These are phyloP conservation scores for Diuraphis noxia DNA, from an alignment of 1,140 invertebrate genomes.

Conservation along the genomic window DNA sequence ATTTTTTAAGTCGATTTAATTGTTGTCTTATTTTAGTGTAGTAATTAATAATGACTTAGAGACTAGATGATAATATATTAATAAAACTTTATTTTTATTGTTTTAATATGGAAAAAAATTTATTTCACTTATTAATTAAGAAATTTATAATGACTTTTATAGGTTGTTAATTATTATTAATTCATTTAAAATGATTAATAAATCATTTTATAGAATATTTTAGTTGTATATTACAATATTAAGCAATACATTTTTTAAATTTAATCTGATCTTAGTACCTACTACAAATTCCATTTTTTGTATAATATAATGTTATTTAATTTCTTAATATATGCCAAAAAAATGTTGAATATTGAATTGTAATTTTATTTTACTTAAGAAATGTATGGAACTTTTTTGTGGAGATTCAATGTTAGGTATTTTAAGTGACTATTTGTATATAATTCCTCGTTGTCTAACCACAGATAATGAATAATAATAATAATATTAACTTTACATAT, in stretches of 20 bases:
- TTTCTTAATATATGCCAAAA: not conserved
- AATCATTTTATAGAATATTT: not conserved
- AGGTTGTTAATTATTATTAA: not conserved
- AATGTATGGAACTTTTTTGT: not conserved
- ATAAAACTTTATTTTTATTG: not conserved
- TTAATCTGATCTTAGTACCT: not conserved
- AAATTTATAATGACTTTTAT: not conserved
- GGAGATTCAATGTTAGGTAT: not conserved
- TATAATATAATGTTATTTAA: not conserved
- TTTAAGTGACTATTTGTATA: not conserved
- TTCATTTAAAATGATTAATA: not conserved
- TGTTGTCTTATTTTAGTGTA: not conserved
- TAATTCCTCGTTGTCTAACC: no score
- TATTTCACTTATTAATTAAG: not conserved
- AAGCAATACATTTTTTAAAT: not conserved
- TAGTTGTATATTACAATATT: not conserved
- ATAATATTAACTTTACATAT: not conserved
- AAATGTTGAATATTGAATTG: not conserved
- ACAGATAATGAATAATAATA: no score
- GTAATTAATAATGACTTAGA: not conserved
- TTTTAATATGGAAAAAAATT: not conserved
- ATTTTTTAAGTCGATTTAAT: conserved; percentile 15
- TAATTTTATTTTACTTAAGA: not conserved
- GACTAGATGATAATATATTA: not conserved
- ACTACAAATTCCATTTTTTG: not conserved